These are phyloP conservation scores for Gymnogyps californianus DNA, from an alignment of 2,113 vertebrate genomes.

Conservation along the genomic window DNA sequence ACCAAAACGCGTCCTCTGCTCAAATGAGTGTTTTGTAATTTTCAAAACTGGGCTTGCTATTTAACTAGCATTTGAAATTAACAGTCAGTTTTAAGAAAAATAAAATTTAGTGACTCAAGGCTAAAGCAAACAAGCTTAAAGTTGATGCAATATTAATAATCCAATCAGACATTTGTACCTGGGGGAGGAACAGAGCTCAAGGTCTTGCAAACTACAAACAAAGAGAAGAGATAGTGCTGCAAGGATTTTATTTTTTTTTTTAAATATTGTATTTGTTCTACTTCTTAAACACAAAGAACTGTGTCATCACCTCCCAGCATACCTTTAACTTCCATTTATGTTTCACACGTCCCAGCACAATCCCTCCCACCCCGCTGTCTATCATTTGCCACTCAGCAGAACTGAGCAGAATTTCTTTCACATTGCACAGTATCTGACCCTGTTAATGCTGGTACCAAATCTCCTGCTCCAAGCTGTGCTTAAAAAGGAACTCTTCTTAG, in stretches of 20 bases:
- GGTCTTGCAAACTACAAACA: conserved; percentile 56
- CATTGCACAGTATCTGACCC: background rate
- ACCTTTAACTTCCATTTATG: background rate
- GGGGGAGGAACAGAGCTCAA: conserved; percentile 67
- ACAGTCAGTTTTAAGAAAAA: conserved; percentile 2
- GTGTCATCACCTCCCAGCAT: background rate
- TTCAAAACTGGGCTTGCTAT: background rate
- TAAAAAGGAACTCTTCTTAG: background rate
- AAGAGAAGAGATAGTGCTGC: background rate
- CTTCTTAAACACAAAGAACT: background rate
- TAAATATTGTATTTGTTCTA: background rate
- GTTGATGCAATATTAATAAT: conserved; percentile 70
- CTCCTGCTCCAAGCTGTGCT: background rate
- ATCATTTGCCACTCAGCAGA: background rate
- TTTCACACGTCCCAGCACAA: background rate
- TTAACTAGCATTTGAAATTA: background rate
- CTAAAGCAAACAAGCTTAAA: conserved; percentile 51
- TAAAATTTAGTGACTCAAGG: conserved; percentile 11
- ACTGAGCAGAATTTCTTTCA: background rate
- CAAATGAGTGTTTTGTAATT: background rate
- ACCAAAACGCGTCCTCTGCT: background rate
- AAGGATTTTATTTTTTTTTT: background rate
- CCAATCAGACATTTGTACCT: conserved; percentile 55
- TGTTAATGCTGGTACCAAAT: background rate
- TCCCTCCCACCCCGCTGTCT: background rate